Conservation (phyloP, 2,797 vertebrate species). For the Falco columbarius region DNA sequence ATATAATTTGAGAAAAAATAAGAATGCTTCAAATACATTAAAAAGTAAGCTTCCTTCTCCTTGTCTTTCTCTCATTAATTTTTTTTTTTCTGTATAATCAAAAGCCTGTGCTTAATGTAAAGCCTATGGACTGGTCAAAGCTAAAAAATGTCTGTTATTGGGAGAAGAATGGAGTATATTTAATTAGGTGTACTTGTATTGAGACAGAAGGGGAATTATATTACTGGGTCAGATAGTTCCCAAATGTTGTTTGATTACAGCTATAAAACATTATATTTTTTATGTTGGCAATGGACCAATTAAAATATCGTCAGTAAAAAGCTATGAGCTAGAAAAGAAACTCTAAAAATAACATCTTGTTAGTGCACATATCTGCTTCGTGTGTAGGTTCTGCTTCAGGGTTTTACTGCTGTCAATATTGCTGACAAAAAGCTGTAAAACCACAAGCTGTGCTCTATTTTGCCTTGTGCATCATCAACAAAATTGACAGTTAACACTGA, state of each 20-base stretch:
- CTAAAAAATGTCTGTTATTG: background rate
- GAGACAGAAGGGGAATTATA: conserved; percentile 12
- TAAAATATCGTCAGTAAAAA: conserved; percentile 59
- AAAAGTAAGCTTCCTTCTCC: background rate
- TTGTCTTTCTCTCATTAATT: background rate
- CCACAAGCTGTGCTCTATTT: conserved; percentile 50
- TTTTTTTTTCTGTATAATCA: background rate
- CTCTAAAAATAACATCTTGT: conserved; percentile 60
- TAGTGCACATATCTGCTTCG: conserved; percentile 33
- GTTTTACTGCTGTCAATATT: conserved; percentile 58
- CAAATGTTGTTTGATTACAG: conserved; percentile 12
- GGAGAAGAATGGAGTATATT: background rate
- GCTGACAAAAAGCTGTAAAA: conserved; percentile 52
- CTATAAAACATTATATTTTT: conserved; percentile 31
- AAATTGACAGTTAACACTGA: conserved; percentile 35
- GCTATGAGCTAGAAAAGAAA: conserved; percentile 27
- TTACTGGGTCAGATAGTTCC: conserved; percentile 26
- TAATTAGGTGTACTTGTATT: background rate
- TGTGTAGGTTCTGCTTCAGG: conserved; percentile 34
- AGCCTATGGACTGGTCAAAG: background rate
- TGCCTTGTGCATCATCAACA: conserved; percentile 14
- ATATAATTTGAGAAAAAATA: background rate
- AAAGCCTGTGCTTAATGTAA: background rate
- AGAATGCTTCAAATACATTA: background rate
- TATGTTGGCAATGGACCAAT: conserved; percentile 34